Evolutionary conservation across 2,113 vertebrate genomes (phyloP), one percentile per base, ranked within the genome.

Genomic region (Dendrocopos noguchii): DNA sequence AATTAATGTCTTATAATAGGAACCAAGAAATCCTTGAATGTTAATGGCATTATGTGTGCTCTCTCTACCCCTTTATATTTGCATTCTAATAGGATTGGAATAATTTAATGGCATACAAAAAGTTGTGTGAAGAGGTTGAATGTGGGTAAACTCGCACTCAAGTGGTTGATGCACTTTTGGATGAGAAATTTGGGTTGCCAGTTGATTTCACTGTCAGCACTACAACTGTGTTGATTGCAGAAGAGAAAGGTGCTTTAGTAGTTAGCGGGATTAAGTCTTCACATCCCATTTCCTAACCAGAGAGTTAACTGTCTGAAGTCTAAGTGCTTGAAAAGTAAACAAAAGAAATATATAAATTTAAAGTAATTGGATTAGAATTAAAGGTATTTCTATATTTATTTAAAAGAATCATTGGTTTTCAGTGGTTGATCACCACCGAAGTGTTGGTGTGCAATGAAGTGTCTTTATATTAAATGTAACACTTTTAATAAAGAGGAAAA

Each of bases 1-100:
- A 96, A 95, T 95, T 89, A 95, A 78, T 96, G 91, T 92, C 93
- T 92, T 93, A 95, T 93, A 93, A 95, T 91, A 68, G 89, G 68
- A 79, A 89, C 68, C 84, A 95, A 90, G 84, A 92, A 91, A 84
- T 89, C 72, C 93, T 84, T 94, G 95, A 83, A 87, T 92, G 81
- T 87, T 94, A 95, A 94, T 96, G 75, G 78, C 84, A 84, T 94
- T 94, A 82, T 64, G 60, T 2, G 2, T 87, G 89, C 81, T 83
- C 56, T 92, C 78, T 96, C 72, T 93, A 67, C 78, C 78, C 82
- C 74, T 82, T 87, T 80, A 36, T 92, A 94, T 95, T 96, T 96
- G 95, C 94, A 95, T 96, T 93, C 75, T 94, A 94, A 94, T 93
- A 89, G 75, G 81, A 76, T 39, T 87, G 68, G 75, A 95, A 89